Evolutionary conservation across 2,888 invertebrate species (phyloP).

Genomic region (Galeopsomyia nigrocyanea): DNA sequence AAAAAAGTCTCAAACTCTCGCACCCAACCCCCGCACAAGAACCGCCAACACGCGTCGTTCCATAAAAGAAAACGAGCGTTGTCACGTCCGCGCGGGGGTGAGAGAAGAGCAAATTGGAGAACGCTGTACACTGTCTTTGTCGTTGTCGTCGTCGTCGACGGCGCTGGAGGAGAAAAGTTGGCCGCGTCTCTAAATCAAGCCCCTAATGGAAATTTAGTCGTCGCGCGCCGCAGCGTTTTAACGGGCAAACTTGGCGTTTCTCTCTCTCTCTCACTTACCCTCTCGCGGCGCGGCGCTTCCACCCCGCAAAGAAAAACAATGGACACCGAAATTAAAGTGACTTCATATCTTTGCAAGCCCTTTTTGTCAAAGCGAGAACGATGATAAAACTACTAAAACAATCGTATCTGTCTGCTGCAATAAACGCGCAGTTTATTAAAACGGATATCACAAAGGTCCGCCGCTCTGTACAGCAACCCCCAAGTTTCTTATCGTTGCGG

Average conservation of each 20-base stretch:
- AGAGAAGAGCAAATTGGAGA: constrained; percentile 44
- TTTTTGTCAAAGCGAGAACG: too few species aligned
- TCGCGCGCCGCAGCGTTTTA: constrained; percentile 24
- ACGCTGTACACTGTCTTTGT: constrained; percentile 23
- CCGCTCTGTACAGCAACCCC: too few species aligned
- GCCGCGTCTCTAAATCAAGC: constrained; percentile 40
- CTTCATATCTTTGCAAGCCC: too few species aligned
- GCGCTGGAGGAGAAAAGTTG: constrained; percentile 3
- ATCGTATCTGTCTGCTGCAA: too few species aligned
- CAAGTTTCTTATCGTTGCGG: too few species aligned
- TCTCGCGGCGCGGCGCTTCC: background rate
- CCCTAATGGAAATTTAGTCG: constrained; percentile 48
- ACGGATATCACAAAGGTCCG: too few species aligned
- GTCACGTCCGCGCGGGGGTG: constrained; percentile 11
- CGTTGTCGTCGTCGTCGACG: background rate
- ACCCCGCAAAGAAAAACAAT: background rate
- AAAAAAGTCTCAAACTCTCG: too few species aligned
- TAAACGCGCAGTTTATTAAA: too few species aligned
- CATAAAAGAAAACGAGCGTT: constrained; percentile 18
- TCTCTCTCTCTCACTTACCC: constrained; percentile 8
- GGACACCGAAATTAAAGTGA: constrained; percentile 6
- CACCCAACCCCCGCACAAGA: too few species aligned
- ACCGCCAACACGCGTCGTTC: background rate
- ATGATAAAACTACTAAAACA: too few species aligned
- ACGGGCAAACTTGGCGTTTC: constrained; percentile 42